Evolutionary conservation across 2,797 vertebrate species (phyloP).

Genomic region (Coregonus sp.): DNA sequence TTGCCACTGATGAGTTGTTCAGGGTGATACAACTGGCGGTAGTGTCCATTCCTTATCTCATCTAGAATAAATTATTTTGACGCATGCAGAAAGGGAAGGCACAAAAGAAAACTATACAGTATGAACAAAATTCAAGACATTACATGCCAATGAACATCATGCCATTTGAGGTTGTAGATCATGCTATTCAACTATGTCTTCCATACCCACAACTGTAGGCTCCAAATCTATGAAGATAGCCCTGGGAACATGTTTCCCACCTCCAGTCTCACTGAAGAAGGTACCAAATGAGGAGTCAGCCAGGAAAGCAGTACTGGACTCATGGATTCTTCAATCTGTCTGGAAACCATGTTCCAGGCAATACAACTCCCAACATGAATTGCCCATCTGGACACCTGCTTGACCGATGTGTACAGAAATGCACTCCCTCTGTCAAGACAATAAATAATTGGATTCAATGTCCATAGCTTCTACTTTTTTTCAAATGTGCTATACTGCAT

Average conservation of each 20-base stretch:
- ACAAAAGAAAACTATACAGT: background rate
- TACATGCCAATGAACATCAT: background rate
- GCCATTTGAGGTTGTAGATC: background rate
- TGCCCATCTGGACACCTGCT: no score
- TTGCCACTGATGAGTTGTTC: slow-evolving; percentile 11
- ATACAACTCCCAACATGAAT: no score
- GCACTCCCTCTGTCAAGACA: background rate
- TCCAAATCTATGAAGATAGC: slow-evolving; percentile 41
- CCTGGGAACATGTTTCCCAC: slow-evolving; percentile 45
- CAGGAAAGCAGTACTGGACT: background rate
- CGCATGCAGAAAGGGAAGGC: background rate
- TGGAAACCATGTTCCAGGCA: background rate
- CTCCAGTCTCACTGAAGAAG: slow-evolving; percentile 49
- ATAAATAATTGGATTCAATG: background rate
- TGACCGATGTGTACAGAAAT: no score
- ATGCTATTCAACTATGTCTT: background rate
- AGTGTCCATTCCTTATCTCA: slow-evolving; percentile 37
- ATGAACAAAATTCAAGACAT: background rate
- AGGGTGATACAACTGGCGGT: slow-evolving; percentile 42
- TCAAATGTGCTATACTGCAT: background rate
- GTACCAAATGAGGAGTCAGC: slow-evolving; percentile 44
- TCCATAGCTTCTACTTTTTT: background rate
- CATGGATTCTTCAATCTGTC: background rate
- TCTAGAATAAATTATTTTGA: slow-evolving; percentile 10
- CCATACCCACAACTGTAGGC: slow-evolving; percentile 44